Conservation (phyloP, 2,113 vertebrate genomes). For the Acrocephalus arundinaceus region DNA sequence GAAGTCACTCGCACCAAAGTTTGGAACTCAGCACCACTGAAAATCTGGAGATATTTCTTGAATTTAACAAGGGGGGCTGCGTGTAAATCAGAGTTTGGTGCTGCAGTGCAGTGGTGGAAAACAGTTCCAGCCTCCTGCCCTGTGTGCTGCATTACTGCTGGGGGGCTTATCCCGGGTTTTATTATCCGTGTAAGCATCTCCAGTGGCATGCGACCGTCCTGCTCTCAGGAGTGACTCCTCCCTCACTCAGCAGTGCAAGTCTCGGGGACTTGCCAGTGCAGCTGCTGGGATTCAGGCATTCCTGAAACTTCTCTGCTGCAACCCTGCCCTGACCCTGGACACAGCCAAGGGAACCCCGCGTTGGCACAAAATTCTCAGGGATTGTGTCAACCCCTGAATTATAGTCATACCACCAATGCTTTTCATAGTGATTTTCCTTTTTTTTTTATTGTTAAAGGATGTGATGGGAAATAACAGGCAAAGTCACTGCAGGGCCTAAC, state of each 20-base stretch:
- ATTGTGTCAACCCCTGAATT: neutral
- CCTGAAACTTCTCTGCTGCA: neutral
- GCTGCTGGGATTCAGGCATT: neutral
- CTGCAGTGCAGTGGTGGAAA: neutral
- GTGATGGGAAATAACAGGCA: neutral
- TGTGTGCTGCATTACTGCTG: neutral
- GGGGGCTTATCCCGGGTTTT: neutral
- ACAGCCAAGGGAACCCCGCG: fast-evolving
- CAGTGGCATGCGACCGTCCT: fast-evolving
- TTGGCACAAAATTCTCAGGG: fast-evolving
- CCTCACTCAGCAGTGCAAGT: neutral
- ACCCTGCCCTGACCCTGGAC: neutral
- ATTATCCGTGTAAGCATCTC: neutral
- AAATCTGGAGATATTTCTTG: neutral
- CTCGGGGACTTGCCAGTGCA: neutral
- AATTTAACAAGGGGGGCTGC: fast-evolving
- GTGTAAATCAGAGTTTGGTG: neutral
- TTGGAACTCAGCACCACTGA: neutral
- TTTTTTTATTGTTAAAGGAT: neutral
- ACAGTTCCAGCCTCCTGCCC: neutral
- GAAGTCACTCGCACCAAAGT: neutral
- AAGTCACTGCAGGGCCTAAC: neutral
- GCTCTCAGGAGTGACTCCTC: neutral
- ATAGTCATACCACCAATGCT: neutral
- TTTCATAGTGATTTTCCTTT: neutral